Evolutionary conservation across 2,113 vertebrate genomes (phyloP), one percentile per base, ranked within the genome.

Genomic region (Macquaria australasica): DNA sequence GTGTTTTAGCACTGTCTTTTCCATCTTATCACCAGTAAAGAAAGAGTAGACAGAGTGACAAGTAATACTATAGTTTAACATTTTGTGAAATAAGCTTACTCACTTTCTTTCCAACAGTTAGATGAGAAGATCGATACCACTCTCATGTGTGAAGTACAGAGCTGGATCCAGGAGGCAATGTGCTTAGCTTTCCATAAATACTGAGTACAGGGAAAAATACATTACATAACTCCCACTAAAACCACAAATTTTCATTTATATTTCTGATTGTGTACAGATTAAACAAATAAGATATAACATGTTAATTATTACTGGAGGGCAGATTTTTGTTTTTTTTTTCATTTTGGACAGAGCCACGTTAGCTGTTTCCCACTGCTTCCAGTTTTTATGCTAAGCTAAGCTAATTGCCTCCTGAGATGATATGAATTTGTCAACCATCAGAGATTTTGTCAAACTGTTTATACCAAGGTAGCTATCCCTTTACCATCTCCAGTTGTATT

Each of bases 61-160:
- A 48, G 34, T 3, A 63, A 73, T 31, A 48, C 45, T 48, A 1
- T 41, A 23, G 18, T 73, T 77, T 62, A 45, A 68, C 14, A 63
- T 77, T 50, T 62, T 39, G 14, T n/a, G 15, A 76, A 75, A 71
- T 82, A 72, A 6, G 5, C 21, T 75, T 31, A 60, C 70, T 71
- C 69, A 74, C 48, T 51, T 50, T 51, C 43, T 48, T 34, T 23
- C 55, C 18, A 43, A 45, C 37, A 28, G 23, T 51, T 41, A 12
- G 72, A 39, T 50, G 25, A 67, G 28, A 56, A n/a, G 39, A 72
- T 53, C 23, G 2, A 81, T 45, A 67, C 15, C 37, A n/a, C 70
- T 31, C 11, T 51, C 18, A 8, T 45, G 16, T 73, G 71, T 23
- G 1, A 63, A 58, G 39, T 59, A 58, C 53, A 60, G 16, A 58